phyloP scores from a whole-genome alignment of 2,113 vertebrate genomes.

The Cichladusa arquata region DNA sequence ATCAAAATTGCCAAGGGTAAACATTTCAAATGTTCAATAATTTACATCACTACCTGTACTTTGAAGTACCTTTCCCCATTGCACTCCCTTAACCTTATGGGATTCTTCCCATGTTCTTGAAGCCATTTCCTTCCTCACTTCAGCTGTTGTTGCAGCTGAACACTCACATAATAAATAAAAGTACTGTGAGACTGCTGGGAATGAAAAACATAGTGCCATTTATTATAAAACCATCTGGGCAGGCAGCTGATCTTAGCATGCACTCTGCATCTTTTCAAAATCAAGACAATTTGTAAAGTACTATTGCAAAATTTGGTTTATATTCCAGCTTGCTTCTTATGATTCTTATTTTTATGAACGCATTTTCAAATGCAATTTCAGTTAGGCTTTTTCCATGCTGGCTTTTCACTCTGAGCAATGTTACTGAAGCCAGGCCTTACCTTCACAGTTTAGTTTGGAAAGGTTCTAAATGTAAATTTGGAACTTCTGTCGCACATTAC shows the following conservation, averaged over 20 bases:
- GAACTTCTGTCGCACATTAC: not conserved
- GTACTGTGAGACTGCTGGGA: not conserved
- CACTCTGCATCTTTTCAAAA: not conserved
- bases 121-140: not conserved
- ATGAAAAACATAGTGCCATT: not conserved
- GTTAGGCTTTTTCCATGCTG: not conserved
- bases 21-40: conserved; percentile 28
- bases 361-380: not conserved
- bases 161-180: conserved; percentile 5
- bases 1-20: conserved; percentile 55
- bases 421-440: not conserved
- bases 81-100: not conserved
- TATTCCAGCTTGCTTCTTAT: not conserved
- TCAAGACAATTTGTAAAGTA: not conserved
- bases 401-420: not conserved
- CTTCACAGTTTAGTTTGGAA: not conserved
- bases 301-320: not conserved
- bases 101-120: conserved; percentile 28
- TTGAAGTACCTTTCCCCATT: conserved; percentile 16
- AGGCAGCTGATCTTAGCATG: not conserved
- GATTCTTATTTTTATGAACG: not conserved
- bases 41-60: conserved; percentile 39
- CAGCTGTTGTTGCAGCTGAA: not conserved
- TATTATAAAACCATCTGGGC: not conserved
- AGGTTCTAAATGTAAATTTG: not conserved